Percentiles rank a stretch among this genome's conserved stretches.
These are phyloP conservation scores for Gavialis gangeticus DNA, from an alignment of 2,113 vertebrate species.

Conservation along the genomic window DNA sequence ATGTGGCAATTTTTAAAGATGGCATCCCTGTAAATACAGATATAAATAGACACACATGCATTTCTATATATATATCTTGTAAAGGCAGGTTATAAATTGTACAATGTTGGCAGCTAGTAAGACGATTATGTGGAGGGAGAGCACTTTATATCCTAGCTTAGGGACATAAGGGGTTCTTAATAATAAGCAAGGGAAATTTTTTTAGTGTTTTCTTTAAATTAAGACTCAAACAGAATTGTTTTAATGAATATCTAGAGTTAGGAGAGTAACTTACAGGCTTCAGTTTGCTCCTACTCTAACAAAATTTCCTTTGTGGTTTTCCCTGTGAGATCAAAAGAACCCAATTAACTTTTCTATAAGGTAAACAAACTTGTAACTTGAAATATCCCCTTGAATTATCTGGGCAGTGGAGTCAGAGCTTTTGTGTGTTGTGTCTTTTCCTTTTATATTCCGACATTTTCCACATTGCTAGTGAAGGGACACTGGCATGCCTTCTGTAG, in stretches of 20 bases:
- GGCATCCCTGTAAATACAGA: slow-evolving; percentile 57
- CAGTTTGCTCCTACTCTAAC: slow-evolving; percentile 67
- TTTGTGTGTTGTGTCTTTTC: slow-evolving; percentile 59
- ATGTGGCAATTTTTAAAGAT: slow-evolving; percentile 52
- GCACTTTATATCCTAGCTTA: slow-evolving; percentile 57
- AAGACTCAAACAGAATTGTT: slow-evolving; percentile 80
- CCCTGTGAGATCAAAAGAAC: slow-evolving; percentile 82
- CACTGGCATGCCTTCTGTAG: accelerated
- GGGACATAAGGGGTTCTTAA: slow-evolving; percentile 71
- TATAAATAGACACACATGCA: not conserved
- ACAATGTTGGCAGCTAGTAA: slow-evolving; percentile 60
- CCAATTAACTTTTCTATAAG: slow-evolving; percentile 84
- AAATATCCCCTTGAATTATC: slow-evolving; percentile 76
- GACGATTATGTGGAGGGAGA: slow-evolving; percentile 52
- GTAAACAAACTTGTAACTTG: slow-evolving; percentile 80
- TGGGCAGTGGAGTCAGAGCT: not conserved
- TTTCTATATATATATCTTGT: slow-evolving; percentile 3
- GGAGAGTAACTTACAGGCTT: slow-evolving; percentile 57
- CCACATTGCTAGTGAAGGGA: accelerated
- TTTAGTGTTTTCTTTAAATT: slow-evolving; percentile 83
- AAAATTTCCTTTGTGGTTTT: slow-evolving; percentile 85
- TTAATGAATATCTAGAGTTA: slow-evolving; percentile 81
- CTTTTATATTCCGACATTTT: not conserved
- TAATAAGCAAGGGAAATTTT: slow-evolving; percentile 71
- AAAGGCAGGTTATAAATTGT: slow-evolving; percentile 68